Evolutionary conservation across 2,797 vertebrate species (phyloP).

Genomic region (Periparus ater): DNA sequence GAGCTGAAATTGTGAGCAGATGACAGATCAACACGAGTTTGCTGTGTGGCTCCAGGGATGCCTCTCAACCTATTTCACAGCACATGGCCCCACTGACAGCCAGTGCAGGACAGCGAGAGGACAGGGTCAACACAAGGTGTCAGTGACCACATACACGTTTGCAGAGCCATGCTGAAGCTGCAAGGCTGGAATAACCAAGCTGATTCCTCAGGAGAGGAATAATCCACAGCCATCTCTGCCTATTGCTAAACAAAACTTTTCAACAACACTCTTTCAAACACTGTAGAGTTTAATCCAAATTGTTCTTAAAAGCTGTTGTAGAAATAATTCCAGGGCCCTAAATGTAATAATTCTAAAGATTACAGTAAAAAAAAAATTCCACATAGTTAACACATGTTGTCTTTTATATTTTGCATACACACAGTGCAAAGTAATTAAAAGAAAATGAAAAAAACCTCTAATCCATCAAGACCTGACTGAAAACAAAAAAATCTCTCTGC

Average conservation of each 20-base stretch:
- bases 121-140: not conserved
- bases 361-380: not conserved
- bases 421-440: not conserved
- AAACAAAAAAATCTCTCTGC: not conserved
- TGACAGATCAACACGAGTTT: slow-evolving; percentile 13
- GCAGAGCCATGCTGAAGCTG: not conserved
- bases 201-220: not conserved
- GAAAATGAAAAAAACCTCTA: not conserved
- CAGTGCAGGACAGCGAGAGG: not conserved
- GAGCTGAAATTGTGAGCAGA: slow-evolving; percentile 30
- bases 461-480: not conserved
- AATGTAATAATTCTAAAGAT: not conserved
- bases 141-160: not conserved
- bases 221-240: not conserved
- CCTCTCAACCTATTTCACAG: not conserved
- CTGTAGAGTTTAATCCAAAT: not conserved
- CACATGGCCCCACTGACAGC: not conserved
- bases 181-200: not conserved
- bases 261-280: not conserved
- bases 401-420: not conserved
- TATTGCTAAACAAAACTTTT: not conserved
- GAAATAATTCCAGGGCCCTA: not conserved
- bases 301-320: not conserved
- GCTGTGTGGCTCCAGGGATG: not conserved
- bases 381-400: not conserved